phyloP scores from a whole-genome alignment of 2,797 vertebrate genomes.

The Paratrypauchen microcephalus region DNA sequence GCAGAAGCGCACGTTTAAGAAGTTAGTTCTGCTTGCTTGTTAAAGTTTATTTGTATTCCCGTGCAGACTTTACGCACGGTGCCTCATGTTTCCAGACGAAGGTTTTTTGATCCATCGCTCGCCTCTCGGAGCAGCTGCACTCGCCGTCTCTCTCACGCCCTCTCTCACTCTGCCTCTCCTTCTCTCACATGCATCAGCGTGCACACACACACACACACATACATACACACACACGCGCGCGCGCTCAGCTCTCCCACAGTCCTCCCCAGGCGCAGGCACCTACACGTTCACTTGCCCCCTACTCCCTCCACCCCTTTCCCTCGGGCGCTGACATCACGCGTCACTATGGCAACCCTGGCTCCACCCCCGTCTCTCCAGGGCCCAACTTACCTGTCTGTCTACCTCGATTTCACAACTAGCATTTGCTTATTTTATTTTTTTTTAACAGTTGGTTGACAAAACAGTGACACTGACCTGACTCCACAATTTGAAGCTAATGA shows the following conservation, averaged over 20 bases:
- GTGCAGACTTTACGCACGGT: constrained; percentile 23
- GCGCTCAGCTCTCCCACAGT: constrained; percentile 24
- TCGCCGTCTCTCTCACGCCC: constrained; percentile 21
- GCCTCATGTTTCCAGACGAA: constrained; percentile 34
- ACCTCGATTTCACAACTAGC: constrained; percentile 36
- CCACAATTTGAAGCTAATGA: neutral
- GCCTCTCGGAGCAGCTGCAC: constrained; percentile 38
- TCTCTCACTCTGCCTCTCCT: constrained; percentile 12
- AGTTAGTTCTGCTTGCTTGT: constrained; percentile 33
- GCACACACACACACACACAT: too few relatives aligned
- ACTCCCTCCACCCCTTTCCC: constrained; percentile 12
- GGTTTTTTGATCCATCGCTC: constrained; percentile 44
- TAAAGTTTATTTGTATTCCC: constrained; percentile 45
- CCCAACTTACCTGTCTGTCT: constrained; percentile 74
- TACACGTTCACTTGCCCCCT: constrained; percentile 69
- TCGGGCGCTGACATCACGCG: constrained; percentile 73
- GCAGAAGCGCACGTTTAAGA: neutral
- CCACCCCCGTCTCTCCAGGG: constrained; percentile 58
- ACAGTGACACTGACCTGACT: neutral
- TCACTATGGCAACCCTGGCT: constrained; percentile 74
- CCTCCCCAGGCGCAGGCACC: constrained; percentile 66
- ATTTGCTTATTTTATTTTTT: neutral
- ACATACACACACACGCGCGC: neutral
- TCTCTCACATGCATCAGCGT: constrained; percentile 14
- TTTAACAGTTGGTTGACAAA: neutral